These are phyloP conservation scores for Siniperca chuatsi DNA, from an alignment of 2,113 vertebrate genomes.

Conservation along the genomic window DNA sequence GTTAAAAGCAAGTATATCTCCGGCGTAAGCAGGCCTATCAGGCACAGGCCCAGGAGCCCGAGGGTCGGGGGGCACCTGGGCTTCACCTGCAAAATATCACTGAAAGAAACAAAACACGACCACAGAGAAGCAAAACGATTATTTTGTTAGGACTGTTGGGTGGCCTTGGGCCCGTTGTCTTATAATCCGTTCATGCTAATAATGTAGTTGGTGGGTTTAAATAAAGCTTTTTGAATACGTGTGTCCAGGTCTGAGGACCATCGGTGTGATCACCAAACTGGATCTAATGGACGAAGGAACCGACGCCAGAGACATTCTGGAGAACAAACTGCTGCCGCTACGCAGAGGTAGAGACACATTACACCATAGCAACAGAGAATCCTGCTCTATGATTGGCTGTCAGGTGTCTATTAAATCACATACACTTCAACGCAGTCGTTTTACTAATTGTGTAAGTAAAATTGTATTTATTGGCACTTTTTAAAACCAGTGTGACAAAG, in stretches of 20 bases:
- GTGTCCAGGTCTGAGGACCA: conserved; percentile 90
- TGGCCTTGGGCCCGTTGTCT: no score
- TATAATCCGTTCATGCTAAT: neutral
- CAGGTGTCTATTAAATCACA: neutral
- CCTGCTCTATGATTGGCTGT: conserved; percentile 5
- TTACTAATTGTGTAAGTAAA: no score
- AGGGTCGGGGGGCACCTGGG: no score
- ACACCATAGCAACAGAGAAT: neutral
- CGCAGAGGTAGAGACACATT: conserved; percentile 87
- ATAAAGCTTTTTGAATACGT: neutral
- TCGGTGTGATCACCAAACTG: conserved; percentile 97
- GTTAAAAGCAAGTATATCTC: no score
- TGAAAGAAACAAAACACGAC: neutral
- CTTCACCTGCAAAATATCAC: no score
- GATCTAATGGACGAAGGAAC: conserved; percentile 98
- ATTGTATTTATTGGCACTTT: no score
- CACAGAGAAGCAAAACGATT: neutral
- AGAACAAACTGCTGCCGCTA: conserved; percentile 95
- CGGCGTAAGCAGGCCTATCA: no score
- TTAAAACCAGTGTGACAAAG: no score
- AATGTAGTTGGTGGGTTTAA: neutral
- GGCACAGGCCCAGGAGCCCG: no score
- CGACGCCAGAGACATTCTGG: conserved; percentile 93
- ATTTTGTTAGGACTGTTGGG: no score
- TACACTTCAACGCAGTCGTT: neutral